phyloP scores from a whole-genome alignment of 2,888 invertebrate species.

The Caenorhabditis afra region DNA sequence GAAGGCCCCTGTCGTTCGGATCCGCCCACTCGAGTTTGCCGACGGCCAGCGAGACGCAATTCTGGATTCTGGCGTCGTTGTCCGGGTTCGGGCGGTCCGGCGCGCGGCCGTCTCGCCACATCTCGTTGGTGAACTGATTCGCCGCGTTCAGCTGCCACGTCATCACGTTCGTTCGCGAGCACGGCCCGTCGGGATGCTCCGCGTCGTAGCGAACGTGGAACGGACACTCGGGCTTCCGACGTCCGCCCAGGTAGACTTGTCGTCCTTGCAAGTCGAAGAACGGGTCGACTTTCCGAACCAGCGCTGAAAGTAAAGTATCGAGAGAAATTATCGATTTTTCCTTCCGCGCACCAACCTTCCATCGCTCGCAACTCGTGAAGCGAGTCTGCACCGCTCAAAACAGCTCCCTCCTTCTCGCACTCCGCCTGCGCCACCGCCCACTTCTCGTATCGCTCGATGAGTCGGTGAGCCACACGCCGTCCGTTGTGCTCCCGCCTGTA shows the following conservation, averaged over 20 bases:
- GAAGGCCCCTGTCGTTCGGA: not conserved
- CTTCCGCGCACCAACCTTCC: not conserved
- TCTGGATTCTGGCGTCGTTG: not conserved
- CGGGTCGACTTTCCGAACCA: too few species aligned
- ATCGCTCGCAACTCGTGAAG: not conserved
- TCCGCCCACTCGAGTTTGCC: slow-evolving; percentile 1
- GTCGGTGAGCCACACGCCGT: not conserved
- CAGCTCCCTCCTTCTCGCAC: not conserved
- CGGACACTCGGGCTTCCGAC: not conserved
- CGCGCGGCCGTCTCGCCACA: slow-evolving; percentile 1
- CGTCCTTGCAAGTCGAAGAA: too few species aligned
- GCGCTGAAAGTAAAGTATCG: not conserved
- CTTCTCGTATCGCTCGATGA: not conserved
- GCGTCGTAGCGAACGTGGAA: not conserved
- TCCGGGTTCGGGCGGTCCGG: not conserved
- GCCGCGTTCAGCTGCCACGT: slow-evolving; percentile 5
- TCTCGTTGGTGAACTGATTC: not conserved
- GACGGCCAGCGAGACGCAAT: not conserved
- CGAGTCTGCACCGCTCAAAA: not conserved
- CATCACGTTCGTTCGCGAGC: not conserved
- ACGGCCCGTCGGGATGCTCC: not conserved
- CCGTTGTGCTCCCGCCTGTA: not conserved
- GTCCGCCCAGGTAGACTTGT: slow-evolving; percentile 5
- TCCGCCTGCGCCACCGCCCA: not conserved
- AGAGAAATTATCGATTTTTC: too few species aligned